Evolutionary conservation across 2,113 vertebrate genomes (phyloP), one percentile per base, ranked within the genome.

Genomic region (Collichthys lucidus): DNA sequence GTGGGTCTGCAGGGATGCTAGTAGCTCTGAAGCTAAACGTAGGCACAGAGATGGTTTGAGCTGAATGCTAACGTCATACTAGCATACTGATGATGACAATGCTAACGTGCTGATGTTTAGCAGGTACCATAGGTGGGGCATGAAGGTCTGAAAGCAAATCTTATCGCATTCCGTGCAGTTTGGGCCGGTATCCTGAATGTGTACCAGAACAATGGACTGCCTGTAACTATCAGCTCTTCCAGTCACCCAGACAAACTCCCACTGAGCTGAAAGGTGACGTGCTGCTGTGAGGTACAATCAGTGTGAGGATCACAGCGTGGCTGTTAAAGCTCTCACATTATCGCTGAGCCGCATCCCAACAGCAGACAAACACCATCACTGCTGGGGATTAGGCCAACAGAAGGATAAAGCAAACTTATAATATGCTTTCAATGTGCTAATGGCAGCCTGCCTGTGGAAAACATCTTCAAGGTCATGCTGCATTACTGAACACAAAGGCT

Each of bases 261-360:
- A 55, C 14, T 81, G 49, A 78, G 78, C 35, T 84, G 29, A 69
- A 73, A 69, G 60, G 24, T 66, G 75, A 71, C 47, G 56, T 67
- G 73, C 11, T 53, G 60, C 26, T 55, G 63, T 14, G 63, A 70
- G 57, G 19, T 60, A 7, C 68, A 20, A 75, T 82, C 59, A 74
- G 26, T 55, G 59, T n/a, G 56, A 35, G 49, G 62, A 83, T 74
- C 59, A 70, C 59, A 70, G 67, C 53, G 15, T 47, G 75, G 59
- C 49, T 19, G 20, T 55, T 49, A 59, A 63, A 68, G 49, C 56
- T 56, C 61, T 72, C 26, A 67, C 31, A 79, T 82, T 50, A 85
- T 46, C 55, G 11, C 73, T 26, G 60, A 79, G 60, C 55, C 68
- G 20, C 22, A 69, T 84, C 50, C 66, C 5, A 50, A 74, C 68